Percentiles rank a stretch among this genome's conserved stretches.
Conservation (phyloP, 2,113 vertebrate species). For the Zeus faber region DNA sequence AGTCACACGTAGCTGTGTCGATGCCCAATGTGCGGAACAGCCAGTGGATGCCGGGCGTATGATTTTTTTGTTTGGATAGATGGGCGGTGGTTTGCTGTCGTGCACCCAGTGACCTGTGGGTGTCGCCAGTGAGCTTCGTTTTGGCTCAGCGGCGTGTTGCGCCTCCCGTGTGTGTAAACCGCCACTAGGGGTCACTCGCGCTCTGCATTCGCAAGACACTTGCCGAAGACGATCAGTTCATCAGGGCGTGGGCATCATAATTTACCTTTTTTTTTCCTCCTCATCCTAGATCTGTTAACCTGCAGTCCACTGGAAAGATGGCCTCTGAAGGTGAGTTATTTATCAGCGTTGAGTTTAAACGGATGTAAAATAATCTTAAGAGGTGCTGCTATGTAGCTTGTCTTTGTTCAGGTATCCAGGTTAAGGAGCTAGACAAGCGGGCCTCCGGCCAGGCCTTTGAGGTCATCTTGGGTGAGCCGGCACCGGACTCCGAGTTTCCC, state of each 20-base stretch:
- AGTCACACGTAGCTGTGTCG: neutral
- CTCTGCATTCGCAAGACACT: neutral
- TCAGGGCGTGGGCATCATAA: neutral
- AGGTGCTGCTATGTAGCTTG: neutral
- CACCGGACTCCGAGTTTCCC: conserved; percentile 86
- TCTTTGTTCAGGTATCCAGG: conserved; percentile 81
- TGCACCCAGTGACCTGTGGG: conserved; percentile 16
- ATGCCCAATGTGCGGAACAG: conserved; percentile 24
- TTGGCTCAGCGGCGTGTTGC: neutral
- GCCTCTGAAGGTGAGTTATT: conserved; percentile 57
- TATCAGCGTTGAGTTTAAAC: neutral
- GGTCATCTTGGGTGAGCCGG: conserved; percentile 84
- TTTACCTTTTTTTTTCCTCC: neutral
- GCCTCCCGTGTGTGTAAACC: conserved; percentile 3
- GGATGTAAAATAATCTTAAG: no score
- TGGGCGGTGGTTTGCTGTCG: conserved; percentile 66
- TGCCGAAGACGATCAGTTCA: neutral
- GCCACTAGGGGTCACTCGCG: conserved; percentile 30
- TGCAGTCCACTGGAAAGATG: conserved; percentile 52
- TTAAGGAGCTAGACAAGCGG: conserved; percentile 95
- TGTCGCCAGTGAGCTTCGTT: conserved; percentile 5
- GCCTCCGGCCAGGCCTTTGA: conserved; percentile 97
- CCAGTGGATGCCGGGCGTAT: conserved; percentile 6
- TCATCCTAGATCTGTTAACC: conserved; percentile 32
- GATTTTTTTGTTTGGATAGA: conserved; percentile 37